Percentiles rank a stretch among this genome's conserved stretches.
phyloP scores from a whole-genome alignment of 2,888 invertebrate species.

The Julus scandinavius region DNA sequence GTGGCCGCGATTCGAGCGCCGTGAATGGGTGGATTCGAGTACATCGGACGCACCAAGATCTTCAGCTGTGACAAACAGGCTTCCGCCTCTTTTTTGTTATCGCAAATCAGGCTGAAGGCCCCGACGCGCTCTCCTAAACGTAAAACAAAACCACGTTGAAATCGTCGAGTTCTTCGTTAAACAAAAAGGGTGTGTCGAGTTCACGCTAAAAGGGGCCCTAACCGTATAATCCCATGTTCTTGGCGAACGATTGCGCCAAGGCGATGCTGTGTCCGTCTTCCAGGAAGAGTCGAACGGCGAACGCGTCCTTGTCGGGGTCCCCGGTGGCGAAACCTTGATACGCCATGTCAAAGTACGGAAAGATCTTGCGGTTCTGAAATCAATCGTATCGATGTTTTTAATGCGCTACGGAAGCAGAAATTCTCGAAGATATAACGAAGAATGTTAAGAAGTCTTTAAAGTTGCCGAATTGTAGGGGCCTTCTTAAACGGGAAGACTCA shows the following conservation, averaged over 20 bases:
- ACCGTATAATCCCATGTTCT: slow-evolving; percentile 93
- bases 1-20: slow-evolving; percentile 90
- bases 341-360: slow-evolving; percentile 98
- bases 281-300: slow-evolving; percentile 86
- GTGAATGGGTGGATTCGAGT: slow-evolving; percentile 96
- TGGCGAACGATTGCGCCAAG: slow-evolving; percentile 94
- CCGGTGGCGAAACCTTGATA: slow-evolving; percentile 96
- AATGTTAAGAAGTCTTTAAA: too few species aligned
- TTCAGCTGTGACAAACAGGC: slow-evolving; percentile 93
- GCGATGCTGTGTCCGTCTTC: slow-evolving; percentile 88
- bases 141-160: too few species aligned
- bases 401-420: too few species aligned
- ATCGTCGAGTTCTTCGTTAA: too few species aligned
- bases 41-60: slow-evolving; percentile 93
- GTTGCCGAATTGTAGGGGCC: too few species aligned
- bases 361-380: slow-evolving; percentile 75
- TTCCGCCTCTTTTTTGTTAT: slow-evolving; percentile 81
- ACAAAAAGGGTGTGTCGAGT: too few species aligned
- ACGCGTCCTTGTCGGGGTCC: slow-evolving; percentile 85
- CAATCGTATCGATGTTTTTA: too few species aligned
- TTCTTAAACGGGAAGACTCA: too few species aligned
- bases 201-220: too few species aligned
- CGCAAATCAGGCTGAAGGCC: slow-evolving; percentile 82
- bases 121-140: slow-evolving; percentile 88
- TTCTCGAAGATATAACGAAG: too few species aligned